A percentile compares a stretch with the other conserved stretches of the same genome.
Evolutionary conservation across 53 echinoderm and acorn worm species (phyloP).

Genomic region (Antedon mediterranea): DNA sequence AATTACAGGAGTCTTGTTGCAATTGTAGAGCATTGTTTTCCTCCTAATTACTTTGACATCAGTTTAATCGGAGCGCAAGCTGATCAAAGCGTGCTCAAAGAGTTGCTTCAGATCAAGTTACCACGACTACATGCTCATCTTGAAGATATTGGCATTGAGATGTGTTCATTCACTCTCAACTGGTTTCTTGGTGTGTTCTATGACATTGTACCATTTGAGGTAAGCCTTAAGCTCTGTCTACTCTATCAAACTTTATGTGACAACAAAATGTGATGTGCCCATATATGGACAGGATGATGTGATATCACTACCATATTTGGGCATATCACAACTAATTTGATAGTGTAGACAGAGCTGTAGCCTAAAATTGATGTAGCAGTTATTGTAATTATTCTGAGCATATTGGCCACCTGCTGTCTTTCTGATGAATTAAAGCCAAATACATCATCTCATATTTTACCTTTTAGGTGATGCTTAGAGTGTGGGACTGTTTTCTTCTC

Average conservation of each 20-base stretch:
- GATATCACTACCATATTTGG: too few relatives aligned
- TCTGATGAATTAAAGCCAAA: neutral
- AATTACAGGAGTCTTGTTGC: slow-evolving; percentile 73
- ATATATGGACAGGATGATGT: too few relatives aligned
- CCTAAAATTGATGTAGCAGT: too few relatives aligned
- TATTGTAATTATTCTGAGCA: too few relatives aligned
- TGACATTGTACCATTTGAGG: slow-evolving; percentile 85
- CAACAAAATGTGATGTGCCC: too few relatives aligned
- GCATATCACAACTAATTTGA: too few relatives aligned
- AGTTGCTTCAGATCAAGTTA: slow-evolving; percentile 69
- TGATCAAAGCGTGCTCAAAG: slow-evolving; percentile 88
- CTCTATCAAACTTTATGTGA: too few relatives aligned
- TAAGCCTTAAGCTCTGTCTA: slow-evolving; percentile 9
- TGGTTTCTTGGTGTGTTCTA: slow-evolving; percentile 98
- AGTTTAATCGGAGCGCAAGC: slow-evolving; percentile 97
- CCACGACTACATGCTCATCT: slow-evolving; percentile 80
- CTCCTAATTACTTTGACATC: slow-evolving; percentile 91
- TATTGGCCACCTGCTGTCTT: neutral
- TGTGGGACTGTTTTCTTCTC: slow-evolving; percentile 95
- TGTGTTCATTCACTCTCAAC: slow-evolving; percentile 96
- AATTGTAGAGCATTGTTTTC: slow-evolving; percentile 90
- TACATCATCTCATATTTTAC: neutral
- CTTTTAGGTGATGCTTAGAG: slow-evolving; percentile 59
- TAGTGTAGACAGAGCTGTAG: too few relatives aligned
- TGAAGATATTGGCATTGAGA: slow-evolving; percentile 88